Evolutionary conservation across 2,888 invertebrate species (phyloP).

Genomic region (Limulus polyphemus): DNA sequence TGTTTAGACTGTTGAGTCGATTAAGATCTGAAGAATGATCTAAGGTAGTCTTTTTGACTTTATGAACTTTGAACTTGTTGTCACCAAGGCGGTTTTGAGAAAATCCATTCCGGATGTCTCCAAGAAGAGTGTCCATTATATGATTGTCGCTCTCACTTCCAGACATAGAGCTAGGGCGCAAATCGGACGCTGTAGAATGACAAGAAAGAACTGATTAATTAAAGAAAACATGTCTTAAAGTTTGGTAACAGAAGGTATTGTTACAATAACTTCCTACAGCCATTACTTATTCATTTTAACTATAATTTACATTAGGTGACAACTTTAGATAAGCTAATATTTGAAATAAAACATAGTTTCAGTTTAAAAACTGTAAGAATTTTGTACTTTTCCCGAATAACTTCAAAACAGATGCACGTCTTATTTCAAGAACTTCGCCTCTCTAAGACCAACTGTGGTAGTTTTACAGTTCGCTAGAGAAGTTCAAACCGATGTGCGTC

Average conservation of each 20-base stretch:
- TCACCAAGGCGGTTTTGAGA: conserved; percentile 15
- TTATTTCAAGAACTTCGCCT: conserved; percentile 15
- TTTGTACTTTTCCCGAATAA: too few species aligned
- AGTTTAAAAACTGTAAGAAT: too few species aligned
- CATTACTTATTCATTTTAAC: too few species aligned
- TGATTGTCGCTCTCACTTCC: conserved; percentile 35
- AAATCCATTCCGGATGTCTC: conserved; percentile 54
- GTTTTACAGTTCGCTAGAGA: too few species aligned
- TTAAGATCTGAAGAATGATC: conserved; percentile 29
- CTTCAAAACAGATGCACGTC: too few species aligned
- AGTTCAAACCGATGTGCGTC: neutral
- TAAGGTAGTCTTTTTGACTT: conserved; percentile 16
- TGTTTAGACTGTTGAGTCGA: conserved; percentile 23
- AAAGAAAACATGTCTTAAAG: neutral
- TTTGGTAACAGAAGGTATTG: neutral
- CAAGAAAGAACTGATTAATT: neutral
- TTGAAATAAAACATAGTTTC: too few species aligned
- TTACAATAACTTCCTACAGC: too few species aligned
- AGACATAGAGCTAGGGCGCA: conserved; percentile 13
- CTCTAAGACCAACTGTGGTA: too few species aligned
- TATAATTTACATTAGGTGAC: too few species aligned
- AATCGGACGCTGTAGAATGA: conserved; percentile 5
- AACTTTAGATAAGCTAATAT: too few species aligned
- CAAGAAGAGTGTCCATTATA: conserved; percentile 60
- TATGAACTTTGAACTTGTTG: conserved; percentile 15